Evolutionary conservation across 2,113 vertebrate genomes (phyloP), one percentile per base, ranked within the genome.

Genomic region (Isichthys henryi): DNA sequence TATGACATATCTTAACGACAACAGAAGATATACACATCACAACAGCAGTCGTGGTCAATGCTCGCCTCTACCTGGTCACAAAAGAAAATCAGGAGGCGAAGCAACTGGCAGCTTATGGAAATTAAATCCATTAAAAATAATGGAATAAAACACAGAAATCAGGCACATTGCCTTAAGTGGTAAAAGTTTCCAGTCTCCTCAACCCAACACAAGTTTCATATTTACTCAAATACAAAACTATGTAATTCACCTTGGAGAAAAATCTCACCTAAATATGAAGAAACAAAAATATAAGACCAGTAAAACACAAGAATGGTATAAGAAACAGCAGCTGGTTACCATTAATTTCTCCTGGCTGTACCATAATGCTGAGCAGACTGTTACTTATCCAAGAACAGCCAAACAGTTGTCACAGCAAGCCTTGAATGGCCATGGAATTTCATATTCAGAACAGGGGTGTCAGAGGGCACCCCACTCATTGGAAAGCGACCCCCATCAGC

Each of bases 11-110:
- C 58, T n/a, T 48, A 48, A 74, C 31, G 48, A 77, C 87, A 46
- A 74, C 88, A 89, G 66, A 48, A 53, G 66, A 66, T 66, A 50
- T 62, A 74, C 58, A 85, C 66, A 31, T 88, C 88, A 88, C n/a
- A 88, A 15, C 62, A 39, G 17, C 23, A 49, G 45, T 88, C 11
- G 31, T 23, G 15, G 56, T 27, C 56, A 66, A 50, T 88, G n/a
- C 46, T 49, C 5, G n/a, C 77, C 62, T 66, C 45, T 88, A n/a
- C 45, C 82, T 48, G 43, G 45, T n/a, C 82, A 84, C 19, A 48
- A 46, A 84, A 48, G 8, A 48, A 84, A 15, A 80, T 17, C 66
- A 35, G n/a, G n/a, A 31, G 27, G 35, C 74, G 19, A 43, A 43
- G 74, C 74, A 43, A 80, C 74, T 43, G 31, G 17, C 35, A 80